Conservation (phyloP, 2,797 vertebrate species). For the Triplophysa yarkandensis region DNA sequence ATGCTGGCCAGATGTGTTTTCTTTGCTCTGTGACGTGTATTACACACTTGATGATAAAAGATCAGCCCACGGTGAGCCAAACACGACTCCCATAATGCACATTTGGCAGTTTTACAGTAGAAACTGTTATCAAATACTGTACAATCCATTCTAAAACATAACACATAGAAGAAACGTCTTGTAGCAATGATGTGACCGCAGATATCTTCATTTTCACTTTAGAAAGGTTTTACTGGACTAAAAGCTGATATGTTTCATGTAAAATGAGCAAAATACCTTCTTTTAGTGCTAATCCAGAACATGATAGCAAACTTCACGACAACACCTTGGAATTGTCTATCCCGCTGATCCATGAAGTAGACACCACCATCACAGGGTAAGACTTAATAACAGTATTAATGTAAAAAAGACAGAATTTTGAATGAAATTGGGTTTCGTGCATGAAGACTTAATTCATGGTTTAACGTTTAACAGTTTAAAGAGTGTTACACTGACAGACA, state of each 20-base stretch:
- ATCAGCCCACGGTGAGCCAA: no score
- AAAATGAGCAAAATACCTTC: slow-evolving; percentile 7
- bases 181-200: neutral
- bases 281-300: slow-evolving; percentile 88
- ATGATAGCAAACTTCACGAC: slow-evolving; percentile 81
- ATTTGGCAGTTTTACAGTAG: slow-evolving; percentile 1
- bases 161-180: neutral
- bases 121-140: slow-evolving; percentile 4
- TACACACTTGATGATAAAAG: slow-evolving; percentile 13
- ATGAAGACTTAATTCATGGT: neutral
- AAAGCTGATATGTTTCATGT: neutral
- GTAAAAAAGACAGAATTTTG: neutral
- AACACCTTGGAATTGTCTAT: slow-evolving; percentile 85
- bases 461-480: neutral
- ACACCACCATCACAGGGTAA: slow-evolving; percentile 92
- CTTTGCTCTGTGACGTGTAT: slow-evolving; percentile 41
- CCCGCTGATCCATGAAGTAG: slow-evolving; percentile 91
- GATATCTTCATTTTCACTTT: neutral
- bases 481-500: neutral
- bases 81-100: slow-evolving; percentile 1
- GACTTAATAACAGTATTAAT: slow-evolving; percentile 49
- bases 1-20: slow-evolving; percentile 46
- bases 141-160: neutral
- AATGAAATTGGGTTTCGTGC: neutral
- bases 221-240: neutral